Base-by-base conservation (phyloP, 2,797 vertebrate species). In the Cryptoblepharus egeriae region DNA sequence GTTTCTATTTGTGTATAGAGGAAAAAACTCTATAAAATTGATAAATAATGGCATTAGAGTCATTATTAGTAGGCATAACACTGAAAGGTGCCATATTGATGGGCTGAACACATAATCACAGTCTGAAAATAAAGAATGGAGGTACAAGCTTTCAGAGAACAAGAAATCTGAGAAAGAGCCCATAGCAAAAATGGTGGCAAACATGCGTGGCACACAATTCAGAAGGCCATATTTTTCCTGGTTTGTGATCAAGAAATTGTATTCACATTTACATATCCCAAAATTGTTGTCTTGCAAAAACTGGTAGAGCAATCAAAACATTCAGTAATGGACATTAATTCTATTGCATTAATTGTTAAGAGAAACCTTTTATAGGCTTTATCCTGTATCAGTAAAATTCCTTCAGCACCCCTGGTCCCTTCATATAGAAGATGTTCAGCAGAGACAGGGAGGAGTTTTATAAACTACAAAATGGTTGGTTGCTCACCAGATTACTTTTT, bases 401-500 rank as follows among this genome's bases (percentile, higher is more conserved):
- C 0, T 77, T 58, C 6, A 71, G 20, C 70, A 45, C 65, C 65
- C 30, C 68, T 24, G 30, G 16, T 39, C 30, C 32, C 42, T 80
- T 85, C 3, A 26, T 42, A 69, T 20, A 20, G 69, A n/a, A 84
- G 81, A 67, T 0, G 0, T 16, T 75, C 16, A 75, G 5, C 32
- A 82, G 81, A 79, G 28, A 52, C 39, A 60, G 26, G n/a, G 78
- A 6, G 49, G 42, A 77, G 28, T 24, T 88, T 78, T 89, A 67
- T 69, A 67, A 58, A 12, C 82, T 84, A 84, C 16, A 64, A 52
- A 37, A 2, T 58, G 69, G 37, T 85, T 88, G 7, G 42, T 69
- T 80, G 11, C 26, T 91, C 83, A 74, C 81, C 82, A 42, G 55
- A 15, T 85, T 79, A 77, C 0, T 77, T 45, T 26, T 28, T 90